Base-by-base conservation (phyloP, 1,140 invertebrate genomes). In the Eubasilissa regina region DNA sequence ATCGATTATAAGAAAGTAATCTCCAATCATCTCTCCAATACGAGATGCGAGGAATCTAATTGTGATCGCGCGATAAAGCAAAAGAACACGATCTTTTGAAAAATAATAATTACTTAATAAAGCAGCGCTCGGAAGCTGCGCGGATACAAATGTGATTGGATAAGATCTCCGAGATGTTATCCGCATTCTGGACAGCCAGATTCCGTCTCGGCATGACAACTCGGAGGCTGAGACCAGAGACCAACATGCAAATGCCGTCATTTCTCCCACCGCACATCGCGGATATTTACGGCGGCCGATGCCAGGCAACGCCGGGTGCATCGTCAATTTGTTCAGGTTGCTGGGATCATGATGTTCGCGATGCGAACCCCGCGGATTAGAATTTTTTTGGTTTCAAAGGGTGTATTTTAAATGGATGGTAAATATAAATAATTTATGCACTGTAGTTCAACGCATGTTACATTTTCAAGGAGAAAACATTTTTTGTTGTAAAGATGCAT, bases 51-150 rank as follows among this genome's bases (percentile, higher is more conserved):
- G 9, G 55, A 58, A 58, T 58, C 55, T 58, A 58, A 58, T 58
- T 58, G 55, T 15, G 55, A 58, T 58, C 55, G 13, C 13, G 4
- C 13, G 55, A 19, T 58, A 12, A 21, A 15, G 17, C 11, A 19
- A 58, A 19, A 11, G 21, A 58, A 58, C 55, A 58, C 55, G 55
- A 58, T 58, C 55, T n/a, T 15, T 58, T 9, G 21, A 58, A 58
- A 58, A 58, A 10, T 58, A 19, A 58, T 58, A 58, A 58, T 58
- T 58, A 58, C 55, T 58, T 58, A 58, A 58, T 58, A 21, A 58
- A 58, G 55, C 55, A 8, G 55, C 10, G 55, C 55, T 13, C 55
- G 17, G 55, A 58, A 58, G 55, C 55, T 9, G 21, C 55, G 17
- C 15, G 0, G 9, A 58, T 21, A 58, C 55, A 58, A 58, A 58